A percentile compares a stretch with the other conserved stretches of the same genome.
phyloP scores from a whole-genome alignment of 2,888 invertebrate species.

The Torymus aiolomorphi region DNA sequence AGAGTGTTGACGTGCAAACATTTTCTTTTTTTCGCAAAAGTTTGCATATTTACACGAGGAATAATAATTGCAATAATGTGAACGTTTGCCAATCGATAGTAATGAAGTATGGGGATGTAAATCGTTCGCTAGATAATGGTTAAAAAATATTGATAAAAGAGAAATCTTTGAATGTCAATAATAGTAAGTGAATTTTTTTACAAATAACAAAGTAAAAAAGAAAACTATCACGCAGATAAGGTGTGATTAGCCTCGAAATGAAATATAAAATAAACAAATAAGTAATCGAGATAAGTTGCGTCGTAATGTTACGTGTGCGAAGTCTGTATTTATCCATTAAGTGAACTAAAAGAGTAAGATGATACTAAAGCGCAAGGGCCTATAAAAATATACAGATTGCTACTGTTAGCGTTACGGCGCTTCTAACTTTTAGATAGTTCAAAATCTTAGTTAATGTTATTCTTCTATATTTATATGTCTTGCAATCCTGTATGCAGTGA shows the following conservation, averaged over 20 bases:
- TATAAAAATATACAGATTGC: slow-evolving; percentile 55
- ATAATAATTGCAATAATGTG: slow-evolving; percentile 56
- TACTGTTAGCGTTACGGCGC: slow-evolving; percentile 51
- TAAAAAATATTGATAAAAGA: slow-evolving; percentile 27
- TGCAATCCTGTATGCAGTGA: slow-evolving; percentile 71
- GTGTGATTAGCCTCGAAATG: slow-evolving; percentile 45
- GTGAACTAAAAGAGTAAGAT: slow-evolving; percentile 31
- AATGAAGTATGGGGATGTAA: slow-evolving; percentile 34
- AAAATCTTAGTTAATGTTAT: slow-evolving; percentile 64
- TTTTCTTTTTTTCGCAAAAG: slow-evolving; percentile 34
- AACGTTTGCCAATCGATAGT: slow-evolving; percentile 54
- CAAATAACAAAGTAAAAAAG: slow-evolving; percentile 34
- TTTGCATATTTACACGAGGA: slow-evolving; percentile 41
- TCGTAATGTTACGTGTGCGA: slow-evolving; percentile 54
- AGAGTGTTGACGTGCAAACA: slow-evolving; percentile 9
- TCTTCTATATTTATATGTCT: slow-evolving; percentile 68
- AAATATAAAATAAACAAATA: slow-evolving; percentile 40
- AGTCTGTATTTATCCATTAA: slow-evolving; percentile 61
- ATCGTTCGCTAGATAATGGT: slow-evolving; percentile 39
- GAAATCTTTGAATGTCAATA: slow-evolving; percentile 53
- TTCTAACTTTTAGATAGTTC: slow-evolving; percentile 57
- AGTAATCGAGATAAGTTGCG: slow-evolving; percentile 49
- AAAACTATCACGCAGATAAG: slow-evolving; percentile 35
- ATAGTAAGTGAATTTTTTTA: slow-evolving; percentile 54
- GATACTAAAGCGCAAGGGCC: slow-evolving; percentile 58